Percentiles rank a stretch among this genome's conserved stretches.
Conservation (phyloP, 1,140 invertebrate species). For the Leptinotarsa defecta region DNA sequence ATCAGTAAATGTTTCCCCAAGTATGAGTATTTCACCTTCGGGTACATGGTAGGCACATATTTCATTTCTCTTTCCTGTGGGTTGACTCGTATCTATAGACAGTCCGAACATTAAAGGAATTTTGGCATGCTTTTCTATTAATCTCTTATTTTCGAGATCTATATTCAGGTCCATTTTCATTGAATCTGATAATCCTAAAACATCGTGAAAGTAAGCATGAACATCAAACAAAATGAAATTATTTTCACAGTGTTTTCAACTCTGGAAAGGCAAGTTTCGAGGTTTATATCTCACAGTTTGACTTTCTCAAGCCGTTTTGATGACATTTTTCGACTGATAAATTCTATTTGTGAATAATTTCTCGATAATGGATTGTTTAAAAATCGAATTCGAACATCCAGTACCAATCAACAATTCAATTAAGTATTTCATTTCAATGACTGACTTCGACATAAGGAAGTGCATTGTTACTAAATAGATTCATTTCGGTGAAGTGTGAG, state of each 20-base stretch:
- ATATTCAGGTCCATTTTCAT: conserved; percentile 15
- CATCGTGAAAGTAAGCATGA: conserved; percentile 14
- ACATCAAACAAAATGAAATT: conserved; percentile 23
- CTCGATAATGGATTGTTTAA: not conserved
- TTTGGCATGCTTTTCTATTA: not conserved
- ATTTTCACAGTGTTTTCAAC: not conserved
- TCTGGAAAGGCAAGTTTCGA: conserved; percentile 11
- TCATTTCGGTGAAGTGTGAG: too few species aligned
- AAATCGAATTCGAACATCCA: not conserved
- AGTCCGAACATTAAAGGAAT: not conserved
- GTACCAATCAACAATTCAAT: not conserved
- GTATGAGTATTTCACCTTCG: not conserved
- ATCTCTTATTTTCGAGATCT: not conserved
- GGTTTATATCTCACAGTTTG: not conserved
- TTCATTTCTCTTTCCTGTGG: not conserved
- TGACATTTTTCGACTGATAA: not conserved
- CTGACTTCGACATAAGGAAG: not conserved
- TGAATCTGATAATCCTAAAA: conserved; percentile 24
- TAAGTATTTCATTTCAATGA: not conserved
- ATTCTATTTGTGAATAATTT: conserved; percentile 14
- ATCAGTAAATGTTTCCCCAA: not conserved
- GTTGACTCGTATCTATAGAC: not conserved
- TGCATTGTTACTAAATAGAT: not conserved
- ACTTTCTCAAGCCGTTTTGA: conserved; percentile 19
- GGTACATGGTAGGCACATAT: not conserved